Evolutionary conservation across 2,888 invertebrate genomes (phyloP), one percentile per base, ranked within the genome.

Genomic region (Ischnura elegans): DNA sequence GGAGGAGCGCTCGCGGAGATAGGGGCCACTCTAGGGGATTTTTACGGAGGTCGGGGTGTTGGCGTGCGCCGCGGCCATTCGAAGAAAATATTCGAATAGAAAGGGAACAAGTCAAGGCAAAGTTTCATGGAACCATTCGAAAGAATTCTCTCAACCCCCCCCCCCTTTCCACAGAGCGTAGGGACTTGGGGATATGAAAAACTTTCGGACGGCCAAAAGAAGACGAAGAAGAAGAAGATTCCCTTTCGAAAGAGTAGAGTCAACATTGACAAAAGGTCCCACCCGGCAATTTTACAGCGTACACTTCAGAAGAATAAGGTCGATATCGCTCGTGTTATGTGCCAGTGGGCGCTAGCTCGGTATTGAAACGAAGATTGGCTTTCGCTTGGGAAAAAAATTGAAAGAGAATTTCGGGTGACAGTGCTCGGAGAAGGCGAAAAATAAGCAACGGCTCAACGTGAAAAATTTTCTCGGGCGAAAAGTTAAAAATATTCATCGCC

Each of bases 401-500:
- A 36, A 29, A 66, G 66, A n/a, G 3, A 36, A 76, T 76, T 76
- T 76, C 36, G 8, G 10, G 29, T 76, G 76, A 76, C 76, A 36
- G 10, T 36, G n/a, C 16, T 25, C 76, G 76, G 10, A 10, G 61
- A 16, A 21, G 16, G 61, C 21, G 25, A 21, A 61, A 76, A 76
- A 76, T 76, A n/a, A 61, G 61, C 76, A 76, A 61, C n/a, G 61
- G 76, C 76, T 76, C 36, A 25, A 13, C 76, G 25, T 76, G 3
- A 76, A 76, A 76, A 13, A 29, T 29, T 16, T 25, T 6, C n/a
- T 6, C 29, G 76, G 29, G 13, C 76, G 29, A 25, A 76, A 76
- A 36, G 76, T 76, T 76, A 76, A 76, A 76, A 76, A 36, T 76
- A 76, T 76, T 76, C 76, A 76, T 76, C 36, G 36, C 76, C 76